Evolutionary conservation across 1,140 invertebrate species (phyloP), one percentile per base, ranked within the genome.

Genomic region (Heliconius hewitsoni): DNA sequence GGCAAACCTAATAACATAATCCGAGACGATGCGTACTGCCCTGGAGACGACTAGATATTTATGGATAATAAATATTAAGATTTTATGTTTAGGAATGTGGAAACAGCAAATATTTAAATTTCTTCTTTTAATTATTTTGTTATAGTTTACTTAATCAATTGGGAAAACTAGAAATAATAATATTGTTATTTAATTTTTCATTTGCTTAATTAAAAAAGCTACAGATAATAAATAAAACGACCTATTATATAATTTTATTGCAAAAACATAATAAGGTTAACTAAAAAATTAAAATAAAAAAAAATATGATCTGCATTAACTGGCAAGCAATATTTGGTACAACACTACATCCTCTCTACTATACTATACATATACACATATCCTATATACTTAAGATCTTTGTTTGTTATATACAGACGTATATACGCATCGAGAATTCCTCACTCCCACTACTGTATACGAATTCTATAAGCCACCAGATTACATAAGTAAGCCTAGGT

Each of bases 401-500:
- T 72, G 71, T 42, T 39, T 42, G 71, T 72, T 73, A 79, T 74
- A 81, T 81, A 77, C 66, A 81, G 74, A 57, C 66, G 71, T 74
- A 74, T 74, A 74, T 73, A 73, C 42, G 27, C 42, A 73, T 73
- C 34, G 42, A 39, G 30, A 73, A 66, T 66, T 66, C 60, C 60
- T 66, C 60, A 66, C 60, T 66, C 23, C 27, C 23, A 39, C 71
- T 13, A 73, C 46, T 23, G 55, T 81, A 77, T 37, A 78, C 55
- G 66, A 78, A 78, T 74, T 81, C 70, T 82, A 84, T 73, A 81
- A 84, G 81, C 81, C 82, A 83, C 81, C 77, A 86, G 84, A 86
- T 87, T 86, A 87, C 86, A 85, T 85, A 86, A 83, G 81, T 80
- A 76, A 76, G 52, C 75, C 55, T 75, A 82, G 80, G 71, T 79